Conservation (phyloP, 2,888 invertebrate species). For the Sarcophaga carnaria region DNA sequence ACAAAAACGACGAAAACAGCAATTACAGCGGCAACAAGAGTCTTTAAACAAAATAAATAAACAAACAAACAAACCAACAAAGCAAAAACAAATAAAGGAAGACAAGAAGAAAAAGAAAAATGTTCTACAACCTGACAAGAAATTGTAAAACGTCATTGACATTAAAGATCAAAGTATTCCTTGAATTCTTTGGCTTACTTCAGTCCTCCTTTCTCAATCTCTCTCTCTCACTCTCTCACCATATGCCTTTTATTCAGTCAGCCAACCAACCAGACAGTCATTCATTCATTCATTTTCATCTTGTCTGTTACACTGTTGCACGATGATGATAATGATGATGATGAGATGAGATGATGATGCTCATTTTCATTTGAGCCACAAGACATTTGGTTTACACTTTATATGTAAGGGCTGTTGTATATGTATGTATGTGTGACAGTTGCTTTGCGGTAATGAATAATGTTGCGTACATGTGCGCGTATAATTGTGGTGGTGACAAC, state of each 20-base stretch:
- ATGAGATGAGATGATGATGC: slow-evolving; percentile 34
- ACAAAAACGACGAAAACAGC: slow-evolving; percentile 17
- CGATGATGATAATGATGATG: slow-evolving; percentile 10
- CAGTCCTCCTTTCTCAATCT: slow-evolving; percentile 3
- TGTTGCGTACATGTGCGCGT: slow-evolving; percentile 1
- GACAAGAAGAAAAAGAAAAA: slow-evolving; percentile 8
- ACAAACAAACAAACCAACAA: background rate
- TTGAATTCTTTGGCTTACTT: background rate
- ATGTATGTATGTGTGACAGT: slow-evolving; percentile 58
- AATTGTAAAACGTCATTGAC: slow-evolving; percentile 64
- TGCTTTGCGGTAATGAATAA: slow-evolving; percentile 30
- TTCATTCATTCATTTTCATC: slow-evolving; percentile 29
- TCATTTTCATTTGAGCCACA: slow-evolving; percentile 70
- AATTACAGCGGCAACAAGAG: background rate
- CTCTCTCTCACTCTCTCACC: slow-evolving; percentile 19
- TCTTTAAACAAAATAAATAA: background rate
- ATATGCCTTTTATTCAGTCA: background rate
- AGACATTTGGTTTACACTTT: slow-evolving; percentile 71
- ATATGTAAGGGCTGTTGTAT: background rate
- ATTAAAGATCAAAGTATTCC: slow-evolving; percentile 62
- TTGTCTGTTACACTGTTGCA: slow-evolving; percentile 60
- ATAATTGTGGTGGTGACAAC: slow-evolving; percentile 47
- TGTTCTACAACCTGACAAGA: slow-evolving; percentile 59
- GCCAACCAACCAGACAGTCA: background rate
- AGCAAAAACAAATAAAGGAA: background rate